A percentile compares a stretch with the other conserved stretches of the same genome.
Conservation (phyloP, 2,113 vertebrate genomes). For the Phyllopteryx taeniolatus region DNA sequence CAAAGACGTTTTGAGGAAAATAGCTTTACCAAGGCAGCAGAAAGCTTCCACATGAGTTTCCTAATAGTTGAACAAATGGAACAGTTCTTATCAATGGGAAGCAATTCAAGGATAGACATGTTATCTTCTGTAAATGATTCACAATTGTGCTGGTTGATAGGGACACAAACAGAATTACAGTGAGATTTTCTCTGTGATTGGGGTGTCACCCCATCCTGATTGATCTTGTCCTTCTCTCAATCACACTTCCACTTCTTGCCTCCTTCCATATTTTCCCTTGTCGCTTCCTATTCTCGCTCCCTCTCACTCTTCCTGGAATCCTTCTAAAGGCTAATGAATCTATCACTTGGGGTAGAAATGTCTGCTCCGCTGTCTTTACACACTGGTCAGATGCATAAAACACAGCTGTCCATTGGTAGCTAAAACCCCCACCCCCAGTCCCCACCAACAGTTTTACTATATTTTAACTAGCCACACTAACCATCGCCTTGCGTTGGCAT, state of each 20-base stretch:
- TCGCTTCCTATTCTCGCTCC: conserved; percentile 31
- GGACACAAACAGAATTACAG: conserved; percentile 62
- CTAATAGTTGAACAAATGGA: conserved; percentile 34
- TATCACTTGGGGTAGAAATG: conserved; percentile 44
- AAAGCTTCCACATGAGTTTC: conserved; percentile 14
- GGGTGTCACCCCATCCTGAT: conserved; percentile 59
- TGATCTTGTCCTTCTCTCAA: conserved; percentile 50
- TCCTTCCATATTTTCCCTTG: conserved; percentile 53
- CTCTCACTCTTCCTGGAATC: not conserved
- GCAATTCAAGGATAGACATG: conserved; percentile 43
- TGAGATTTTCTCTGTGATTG: conserved; percentile 56
- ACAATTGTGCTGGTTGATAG: conserved; percentile 50
- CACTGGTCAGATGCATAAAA: conserved; percentile 37
- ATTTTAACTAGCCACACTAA: conserved; percentile 69
- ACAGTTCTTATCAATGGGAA: conserved; percentile 49
- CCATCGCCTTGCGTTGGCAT: conserved; percentile 36
- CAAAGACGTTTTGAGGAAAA: conserved; percentile 33
- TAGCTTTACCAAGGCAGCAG: conserved; percentile 21
- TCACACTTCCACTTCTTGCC: conserved; percentile 51
- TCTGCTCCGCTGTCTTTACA: conserved; percentile 42
- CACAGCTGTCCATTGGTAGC: conserved; percentile 38
- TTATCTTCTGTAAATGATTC: conserved; percentile 41
- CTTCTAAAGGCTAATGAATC: conserved; percentile 44
- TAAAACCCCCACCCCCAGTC: conserved; percentile 39
- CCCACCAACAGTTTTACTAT: conserved; percentile 61